Evolutionary conservation across 2,797 vertebrate genomes (phyloP), one percentile per base, ranked within the genome.

Genomic region (Pristis pectinata): DNA sequence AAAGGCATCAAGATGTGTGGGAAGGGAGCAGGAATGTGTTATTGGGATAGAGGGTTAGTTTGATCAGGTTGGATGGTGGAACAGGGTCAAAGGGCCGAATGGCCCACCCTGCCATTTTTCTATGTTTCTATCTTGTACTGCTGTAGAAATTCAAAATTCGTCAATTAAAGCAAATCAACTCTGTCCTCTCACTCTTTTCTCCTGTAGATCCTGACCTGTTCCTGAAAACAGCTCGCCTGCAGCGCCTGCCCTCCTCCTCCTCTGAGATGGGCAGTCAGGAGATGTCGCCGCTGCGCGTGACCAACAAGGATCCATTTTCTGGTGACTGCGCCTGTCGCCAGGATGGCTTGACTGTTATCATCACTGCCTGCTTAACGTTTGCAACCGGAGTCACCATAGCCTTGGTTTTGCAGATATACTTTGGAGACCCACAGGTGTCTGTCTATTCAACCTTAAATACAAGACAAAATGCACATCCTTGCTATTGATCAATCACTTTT

Each of bases 341-440:
- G 95, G 99, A 99, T 0, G 98, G 98, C 83, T 97, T 99, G 95
- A 99, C 98, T 0, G 97, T 99, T 96, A 99, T 99, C 95, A 98
- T 99, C 96, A 99, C 99, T 0, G 99, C 99, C 95, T 99, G 99
- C 95, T 97, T 99, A 95, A 99, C 99, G 91, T 99, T 99, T 0
- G 99, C 99, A 95, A 98, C 97, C 0, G 99, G 98, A 0, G 98
- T 99, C 96, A 99, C 99, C 0, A 97, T 99, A 77, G 99, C 99
- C 9, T 98, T 99, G 70, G 97, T 99, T 95, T 98, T 99, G 98
- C 99, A 99, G 97, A 99, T 99, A 96, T 99, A 99, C 96, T 98
- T 99, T 91, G 99, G 99, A 95, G 98, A 99, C 95, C 98, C 98
- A 89, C 99, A 99, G 98, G 97, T 98, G 96, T 96, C 17, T 98